Evolutionary conservation across 2,113 vertebrate genomes (phyloP).

Genomic region (Platycercus adscitus): DNA sequence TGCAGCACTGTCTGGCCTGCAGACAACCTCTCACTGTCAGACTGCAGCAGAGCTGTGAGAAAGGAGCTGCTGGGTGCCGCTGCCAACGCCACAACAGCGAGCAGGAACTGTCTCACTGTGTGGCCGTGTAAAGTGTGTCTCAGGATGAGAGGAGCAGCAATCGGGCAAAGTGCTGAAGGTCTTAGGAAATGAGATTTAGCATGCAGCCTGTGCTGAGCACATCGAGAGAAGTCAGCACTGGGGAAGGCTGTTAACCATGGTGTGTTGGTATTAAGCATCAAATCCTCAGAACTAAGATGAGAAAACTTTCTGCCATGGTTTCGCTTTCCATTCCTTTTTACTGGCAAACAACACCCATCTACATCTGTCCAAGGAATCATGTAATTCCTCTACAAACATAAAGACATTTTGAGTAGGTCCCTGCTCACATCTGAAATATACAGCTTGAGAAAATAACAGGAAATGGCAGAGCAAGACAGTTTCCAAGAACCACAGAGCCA

Average conservation of each 20-base stretch:
- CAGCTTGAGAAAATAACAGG: constrained; percentile 16
- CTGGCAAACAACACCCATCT: neutral
- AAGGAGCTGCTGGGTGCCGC: neutral
- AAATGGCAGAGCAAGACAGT: neutral
- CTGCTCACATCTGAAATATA: neutral
- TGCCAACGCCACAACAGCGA: neutral
- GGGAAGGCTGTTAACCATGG: neutral
- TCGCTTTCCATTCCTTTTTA: neutral
- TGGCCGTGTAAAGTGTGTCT: neutral
- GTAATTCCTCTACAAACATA: neutral
- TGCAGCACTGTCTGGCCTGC: neutral
- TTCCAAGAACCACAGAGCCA: constrained; percentile 32
- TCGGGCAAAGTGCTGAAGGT: neutral
- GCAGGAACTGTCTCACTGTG: rapidly evolving
- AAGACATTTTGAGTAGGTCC: neutral
- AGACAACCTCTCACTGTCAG: neutral
- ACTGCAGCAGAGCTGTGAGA: neutral
- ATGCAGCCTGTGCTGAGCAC: neutral
- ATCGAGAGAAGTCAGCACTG: neutral
- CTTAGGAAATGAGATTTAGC: neutral
- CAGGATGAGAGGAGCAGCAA: neutral
- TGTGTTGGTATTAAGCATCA: rapidly evolving
- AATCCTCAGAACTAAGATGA: neutral
- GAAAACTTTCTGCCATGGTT: neutral
- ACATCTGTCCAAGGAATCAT: neutral